phyloP scores from a whole-genome alignment of 2,888 invertebrate genomes.

The Xanthia togata region DNA sequence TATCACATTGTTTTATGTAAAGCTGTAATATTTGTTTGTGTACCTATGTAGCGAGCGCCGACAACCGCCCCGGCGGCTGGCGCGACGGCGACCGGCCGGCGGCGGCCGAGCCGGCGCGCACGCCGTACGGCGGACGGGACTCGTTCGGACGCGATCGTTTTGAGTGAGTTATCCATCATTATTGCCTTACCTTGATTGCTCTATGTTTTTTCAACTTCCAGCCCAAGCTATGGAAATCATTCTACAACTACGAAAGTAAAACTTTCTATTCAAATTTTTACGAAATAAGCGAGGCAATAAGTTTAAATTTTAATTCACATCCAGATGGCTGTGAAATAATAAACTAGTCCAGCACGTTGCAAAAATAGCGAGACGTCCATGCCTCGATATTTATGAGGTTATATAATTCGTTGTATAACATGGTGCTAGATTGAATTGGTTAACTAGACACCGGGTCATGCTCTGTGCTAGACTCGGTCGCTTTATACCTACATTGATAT shows the following conservation, averaged over 20 bases:
- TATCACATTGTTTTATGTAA: not conserved
- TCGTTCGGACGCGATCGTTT: constrained; percentile 85
- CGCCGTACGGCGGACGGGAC: constrained; percentile 88
- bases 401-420: constrained; percentile 35
- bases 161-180: constrained; percentile 71
- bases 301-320: constrained; percentile 1
- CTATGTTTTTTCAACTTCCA: not conserved
- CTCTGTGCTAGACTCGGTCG: constrained; percentile 64
- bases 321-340: constrained; percentile 22
- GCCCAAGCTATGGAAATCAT: not conserved
- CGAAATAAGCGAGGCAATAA: not conserved
- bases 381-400: constrained; percentile 39
- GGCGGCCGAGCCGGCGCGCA: constrained; percentile 82
- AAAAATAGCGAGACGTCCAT: constrained; percentile 42
- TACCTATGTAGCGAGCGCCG: constrained; percentile 83
- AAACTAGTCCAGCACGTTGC: constrained; percentile 19
- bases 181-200: not conserved
- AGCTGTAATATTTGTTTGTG: constrained; percentile 14
- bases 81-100: constrained; percentile 86
- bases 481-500: constrained; percentile 65
- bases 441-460: constrained; percentile 69
- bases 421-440: constrained; percentile 61
- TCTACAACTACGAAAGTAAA: not conserved
- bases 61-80: constrained; percentile 88
- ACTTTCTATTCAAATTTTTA: not conserved